Percentiles rank a stretch among this genome's conserved stretches.
Conservation (phyloP, 2,797 vertebrate genomes). For the Spinus olivaceus region DNA sequence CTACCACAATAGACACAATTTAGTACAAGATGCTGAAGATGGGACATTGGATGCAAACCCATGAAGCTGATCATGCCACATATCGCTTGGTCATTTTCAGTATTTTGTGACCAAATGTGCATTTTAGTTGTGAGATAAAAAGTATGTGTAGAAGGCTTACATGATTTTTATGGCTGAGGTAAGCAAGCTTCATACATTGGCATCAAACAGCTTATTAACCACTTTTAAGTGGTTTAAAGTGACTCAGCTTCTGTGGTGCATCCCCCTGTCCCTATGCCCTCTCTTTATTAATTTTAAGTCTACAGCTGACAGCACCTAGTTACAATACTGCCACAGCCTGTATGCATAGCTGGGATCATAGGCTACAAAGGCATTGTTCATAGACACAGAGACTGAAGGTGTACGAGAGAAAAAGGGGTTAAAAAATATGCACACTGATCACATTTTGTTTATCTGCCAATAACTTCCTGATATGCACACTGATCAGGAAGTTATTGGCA, state of each 20-base stretch:
- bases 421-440: accelerated
- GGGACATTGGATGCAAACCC: accelerated
- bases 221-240: neutral
- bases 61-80: neutral
- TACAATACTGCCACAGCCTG: neutral
- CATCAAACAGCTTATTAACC: neutral
- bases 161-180: neutral
- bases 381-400: neutral
- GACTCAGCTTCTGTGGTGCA: neutral
- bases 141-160: neutral
- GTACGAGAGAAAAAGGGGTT: neutral
- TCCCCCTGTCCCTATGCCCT: accelerated
- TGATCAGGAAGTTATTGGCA: neutral
- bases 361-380: neutral
- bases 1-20: neutral
- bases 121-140: neutral
- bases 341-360: accelerated
- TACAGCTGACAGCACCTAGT: neutral
- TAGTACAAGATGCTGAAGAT: neutral
- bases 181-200: neutral
- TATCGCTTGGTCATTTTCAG: neutral
- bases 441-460: no score
- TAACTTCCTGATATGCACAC: no score
- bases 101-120: neutral
- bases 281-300: neutral